Base-by-base conservation (phyloP, 2,113 vertebrate genomes). In the Bostrychus sinensis region DNA sequence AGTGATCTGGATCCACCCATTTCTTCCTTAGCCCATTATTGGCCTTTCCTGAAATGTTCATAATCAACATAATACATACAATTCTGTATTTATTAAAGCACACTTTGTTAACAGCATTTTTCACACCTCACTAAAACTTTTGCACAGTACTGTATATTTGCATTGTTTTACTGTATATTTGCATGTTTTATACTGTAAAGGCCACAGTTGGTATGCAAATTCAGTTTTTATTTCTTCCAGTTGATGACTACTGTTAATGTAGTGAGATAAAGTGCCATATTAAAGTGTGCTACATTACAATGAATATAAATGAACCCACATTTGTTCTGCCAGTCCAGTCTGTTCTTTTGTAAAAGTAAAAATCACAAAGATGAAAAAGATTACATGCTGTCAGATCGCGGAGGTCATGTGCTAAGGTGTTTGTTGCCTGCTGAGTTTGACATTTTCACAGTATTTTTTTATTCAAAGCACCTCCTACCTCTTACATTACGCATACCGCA, bases 401-500 rank as follows among this genome's bases (percentile, higher is more conserved):
- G 41, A 54, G 63, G 59, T 72, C 43, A 51, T 12, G 20, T 58
- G 25, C 8, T 58, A 53, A 71, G 51, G 75, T 69, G 32, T 30
- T 46, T 64, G 37, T 42, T 59, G 10, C 67, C 57, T 67, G 68
- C 75, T 59, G 62, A 68, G 61, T 70, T 46, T 66, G 69, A 84
- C 70, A 74, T 81, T 78, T 82, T 25, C 72, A 37, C 12, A 68
- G 64, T 64, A n/a, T 66, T 70, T 70, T 56, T 55, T 72, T 50
- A 36, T 19, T 12, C 26, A 16, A 62, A 65, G 30, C 53, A 50
- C 76, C 83, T 73, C 77, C 86, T 62, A 82, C 77, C 26, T 58
- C 70, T 69, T 8, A 3, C 2, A 22, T 78, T 80, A 75, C 57
- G 34, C 70, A 74, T 17, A n/a, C n/a, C n/a, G n/a, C n/a, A n/a